Percentiles rank a stretch among this genome's conserved stretches.
phyloP scores from a whole-genome alignment of 2,113 vertebrate genomes.

The Lasiurus cinereus region DNA sequence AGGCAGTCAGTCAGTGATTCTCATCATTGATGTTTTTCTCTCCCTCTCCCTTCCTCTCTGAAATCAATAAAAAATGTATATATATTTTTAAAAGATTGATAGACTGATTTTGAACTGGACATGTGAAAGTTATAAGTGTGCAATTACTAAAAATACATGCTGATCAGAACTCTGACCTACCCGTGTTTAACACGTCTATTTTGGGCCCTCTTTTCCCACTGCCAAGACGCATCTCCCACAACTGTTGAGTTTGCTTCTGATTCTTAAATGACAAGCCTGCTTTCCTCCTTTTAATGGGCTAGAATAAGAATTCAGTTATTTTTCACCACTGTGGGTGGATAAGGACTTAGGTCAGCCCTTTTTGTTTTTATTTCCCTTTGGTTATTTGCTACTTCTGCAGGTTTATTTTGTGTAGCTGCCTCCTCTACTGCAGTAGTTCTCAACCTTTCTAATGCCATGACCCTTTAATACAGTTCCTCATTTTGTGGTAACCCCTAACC shows the following conservation, averaged over 20 bases:
- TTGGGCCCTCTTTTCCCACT: conserved; percentile 41
- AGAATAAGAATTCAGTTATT: conserved; percentile 2
- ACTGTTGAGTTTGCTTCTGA: conserved; percentile 51
- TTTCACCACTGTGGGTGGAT: neutral
- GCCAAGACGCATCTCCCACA: conserved; percentile 57
- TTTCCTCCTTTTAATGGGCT: neutral
- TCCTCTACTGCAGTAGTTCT: neutral
- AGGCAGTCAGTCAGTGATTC: no score
- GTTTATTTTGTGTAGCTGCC: neutral
- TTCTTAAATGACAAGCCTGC: neutral
- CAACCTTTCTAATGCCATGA: no score
- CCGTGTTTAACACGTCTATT: conserved; percentile 61
- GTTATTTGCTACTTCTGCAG: neutral
- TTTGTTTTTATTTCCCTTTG: conserved; percentile 19
- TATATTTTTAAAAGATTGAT: neutral
- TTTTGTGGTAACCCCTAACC: no score
- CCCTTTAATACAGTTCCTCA: no score
- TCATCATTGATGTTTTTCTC: no score
- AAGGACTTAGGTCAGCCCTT: neutral
- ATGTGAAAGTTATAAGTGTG: conserved; percentile 57
- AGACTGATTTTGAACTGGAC: conserved; percentile 55
- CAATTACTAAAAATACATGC: conserved; percentile 73
- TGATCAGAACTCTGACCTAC: conserved; percentile 55
- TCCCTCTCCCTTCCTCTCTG: no score
- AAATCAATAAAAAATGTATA: no score